phyloP scores from a whole-genome alignment of 2,888 invertebrate species.

The Rotaria macrura region DNA sequence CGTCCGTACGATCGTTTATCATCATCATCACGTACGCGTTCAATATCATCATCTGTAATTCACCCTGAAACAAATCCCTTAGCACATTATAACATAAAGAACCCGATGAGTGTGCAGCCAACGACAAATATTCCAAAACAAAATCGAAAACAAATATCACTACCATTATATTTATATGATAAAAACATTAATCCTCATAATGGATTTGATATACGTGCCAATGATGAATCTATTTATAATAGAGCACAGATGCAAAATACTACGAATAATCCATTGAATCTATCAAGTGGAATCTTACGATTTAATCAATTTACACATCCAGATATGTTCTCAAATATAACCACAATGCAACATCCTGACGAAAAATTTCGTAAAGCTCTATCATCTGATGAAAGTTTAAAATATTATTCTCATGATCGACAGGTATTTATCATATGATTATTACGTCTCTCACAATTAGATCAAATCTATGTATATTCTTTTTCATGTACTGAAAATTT shows the following conservation, averaged over 20 bases:
- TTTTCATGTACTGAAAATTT: too few species aligned
- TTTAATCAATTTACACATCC: not conserved
- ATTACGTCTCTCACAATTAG: too few species aligned
- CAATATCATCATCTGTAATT: constrained; percentile 4
- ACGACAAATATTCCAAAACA: not conserved
- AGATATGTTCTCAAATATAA: not conserved
- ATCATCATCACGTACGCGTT: constrained; percentile 9
- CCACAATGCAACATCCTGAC: not conserved
- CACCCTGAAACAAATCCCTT: not conserved
- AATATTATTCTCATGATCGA: not conserved
- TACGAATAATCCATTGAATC: not conserved
- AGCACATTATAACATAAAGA: not conserved
- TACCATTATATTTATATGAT: not conserved
- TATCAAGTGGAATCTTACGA: not conserved
- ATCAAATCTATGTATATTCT: too few species aligned
- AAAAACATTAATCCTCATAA: not conserved
- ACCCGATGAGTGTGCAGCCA: not conserved
- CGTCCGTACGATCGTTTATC: not conserved
- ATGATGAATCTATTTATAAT: not conserved
- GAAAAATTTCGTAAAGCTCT: not conserved
- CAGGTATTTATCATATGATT: not conserved
- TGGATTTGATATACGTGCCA: not conserved
- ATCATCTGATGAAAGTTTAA: not conserved
- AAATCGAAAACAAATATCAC: not conserved
- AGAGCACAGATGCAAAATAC: not conserved